phyloP scores from a whole-genome alignment of 2,888 invertebrate genomes.

The Dysmachus trigonus region DNA sequence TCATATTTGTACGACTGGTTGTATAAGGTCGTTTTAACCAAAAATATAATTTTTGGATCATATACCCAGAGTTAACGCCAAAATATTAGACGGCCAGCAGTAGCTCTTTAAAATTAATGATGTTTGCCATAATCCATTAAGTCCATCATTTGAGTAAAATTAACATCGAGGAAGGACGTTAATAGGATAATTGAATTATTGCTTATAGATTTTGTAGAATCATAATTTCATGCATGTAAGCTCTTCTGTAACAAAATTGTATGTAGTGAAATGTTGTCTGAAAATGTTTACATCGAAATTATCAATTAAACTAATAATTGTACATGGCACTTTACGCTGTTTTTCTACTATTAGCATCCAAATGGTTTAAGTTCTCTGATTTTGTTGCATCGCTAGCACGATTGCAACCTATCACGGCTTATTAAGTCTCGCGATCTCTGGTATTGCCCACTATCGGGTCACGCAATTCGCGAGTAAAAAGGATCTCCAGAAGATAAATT shows the following conservation, averaged over 20 bases:
- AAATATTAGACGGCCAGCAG: no score
- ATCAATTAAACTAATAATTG: not conserved
- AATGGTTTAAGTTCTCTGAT: not conserved
- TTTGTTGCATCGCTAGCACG: not conserved
- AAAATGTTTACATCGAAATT: not conserved
- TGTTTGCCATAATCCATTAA: no score
- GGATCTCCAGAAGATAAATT: conserved; percentile 18
- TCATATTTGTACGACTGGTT: no score
- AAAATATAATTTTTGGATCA: no score
- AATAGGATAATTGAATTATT: no score
- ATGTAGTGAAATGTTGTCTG: not conserved
- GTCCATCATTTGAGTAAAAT: no score
- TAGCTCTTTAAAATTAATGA: no score
- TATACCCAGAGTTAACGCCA: no score
- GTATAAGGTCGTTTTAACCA: no score
- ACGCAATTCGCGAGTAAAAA: conserved; percentile 20
- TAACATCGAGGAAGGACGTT: no score
- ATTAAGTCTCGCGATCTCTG: not conserved
- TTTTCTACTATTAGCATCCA: not conserved
- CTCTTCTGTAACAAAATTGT: not conserved
- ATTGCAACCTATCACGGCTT: not conserved
- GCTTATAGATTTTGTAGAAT: no score
- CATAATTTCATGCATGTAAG: no score
- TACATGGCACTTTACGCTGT: not conserved
- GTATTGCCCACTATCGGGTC: not conserved